These are phyloP conservation scores for Sibirionetta formosa DNA, from an alignment of 2,797 vertebrate species.

Conservation along the genomic window DNA sequence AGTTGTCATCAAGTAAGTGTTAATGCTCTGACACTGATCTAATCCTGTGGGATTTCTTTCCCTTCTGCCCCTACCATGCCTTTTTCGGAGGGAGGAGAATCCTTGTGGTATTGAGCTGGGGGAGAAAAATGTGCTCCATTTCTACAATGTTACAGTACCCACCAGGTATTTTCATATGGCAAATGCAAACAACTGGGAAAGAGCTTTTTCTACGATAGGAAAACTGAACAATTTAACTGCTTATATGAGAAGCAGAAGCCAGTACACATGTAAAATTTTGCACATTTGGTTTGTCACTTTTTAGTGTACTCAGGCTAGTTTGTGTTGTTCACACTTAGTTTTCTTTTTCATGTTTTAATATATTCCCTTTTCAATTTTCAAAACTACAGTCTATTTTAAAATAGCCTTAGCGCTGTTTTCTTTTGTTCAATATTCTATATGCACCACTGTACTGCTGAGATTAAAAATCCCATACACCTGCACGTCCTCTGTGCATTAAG, in stretches of 20 bases:
- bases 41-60: slow-evolving; percentile 31
- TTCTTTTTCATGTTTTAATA: not conserved
- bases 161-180: not conserved
- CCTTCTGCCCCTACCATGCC: not conserved
- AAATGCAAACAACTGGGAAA: not conserved
- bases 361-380: not conserved
- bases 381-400: not conserved
- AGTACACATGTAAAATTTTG: not conserved
- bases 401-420: not conserved
- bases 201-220: not conserved
- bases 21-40: slow-evolving; percentile 55
- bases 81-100: not conserved
- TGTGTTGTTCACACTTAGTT: not conserved
- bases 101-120: not conserved
- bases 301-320: not conserved
- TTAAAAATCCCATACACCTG: not conserved
- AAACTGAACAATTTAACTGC: not conserved
- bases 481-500: not conserved
- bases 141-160: not conserved
- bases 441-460: not conserved
- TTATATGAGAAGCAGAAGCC: not conserved
- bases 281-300: not conserved
- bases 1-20: slow-evolving; percentile 66
- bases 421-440: rapidly evolving
- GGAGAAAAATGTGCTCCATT: not conserved